These are phyloP conservation scores for Pterois miles DNA, from an alignment of 2,797 vertebrate genomes.

Conservation along the genomic window DNA sequence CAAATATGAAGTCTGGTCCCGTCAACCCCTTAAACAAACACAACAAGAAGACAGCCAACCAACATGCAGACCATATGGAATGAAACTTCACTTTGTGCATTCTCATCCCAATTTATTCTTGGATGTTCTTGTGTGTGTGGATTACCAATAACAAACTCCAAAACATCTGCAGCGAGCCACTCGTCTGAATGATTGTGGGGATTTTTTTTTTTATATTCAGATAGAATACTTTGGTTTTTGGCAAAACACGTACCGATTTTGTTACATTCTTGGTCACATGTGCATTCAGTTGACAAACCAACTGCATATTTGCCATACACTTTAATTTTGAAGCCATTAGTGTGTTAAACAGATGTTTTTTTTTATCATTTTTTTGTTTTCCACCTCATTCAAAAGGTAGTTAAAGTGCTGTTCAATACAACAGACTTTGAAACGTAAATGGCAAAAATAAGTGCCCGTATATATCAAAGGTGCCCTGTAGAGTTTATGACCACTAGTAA, in stretches of 20 bases:
- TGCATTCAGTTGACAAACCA: constrained; percentile 30
- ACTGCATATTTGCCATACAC: constrained; percentile 23
- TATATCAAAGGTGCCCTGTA: background rate
- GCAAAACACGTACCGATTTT: constrained; percentile 6
- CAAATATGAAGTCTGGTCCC: constrained; percentile 60
- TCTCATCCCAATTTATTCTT: constrained; percentile 65
- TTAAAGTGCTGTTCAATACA: background rate
- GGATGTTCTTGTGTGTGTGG: constrained; percentile 61
- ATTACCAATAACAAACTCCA: constrained; percentile 62
- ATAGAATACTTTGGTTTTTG: constrained; percentile 29
- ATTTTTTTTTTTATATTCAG: constrained; percentile 10
- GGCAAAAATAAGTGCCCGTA: background rate
- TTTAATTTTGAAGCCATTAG: background rate
- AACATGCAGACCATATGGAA: constrained; percentile 52
- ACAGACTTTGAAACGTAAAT: background rate
- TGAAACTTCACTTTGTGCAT: constrained; percentile 59
- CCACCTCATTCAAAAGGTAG: background rate
- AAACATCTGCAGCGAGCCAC: constrained; percentile 53
- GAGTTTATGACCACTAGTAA: background rate
- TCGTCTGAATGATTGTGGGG: constrained; percentile 9
- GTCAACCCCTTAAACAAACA: constrained; percentile 67
- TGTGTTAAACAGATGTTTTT: background rate
- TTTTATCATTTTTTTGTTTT: background rate
- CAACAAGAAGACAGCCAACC: constrained; percentile 41
- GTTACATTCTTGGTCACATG: constrained; percentile 21